These are phyloP conservation scores for Stenurella melanura DNA, from an alignment of 2,888 invertebrate species.

Conservation along the genomic window DNA sequence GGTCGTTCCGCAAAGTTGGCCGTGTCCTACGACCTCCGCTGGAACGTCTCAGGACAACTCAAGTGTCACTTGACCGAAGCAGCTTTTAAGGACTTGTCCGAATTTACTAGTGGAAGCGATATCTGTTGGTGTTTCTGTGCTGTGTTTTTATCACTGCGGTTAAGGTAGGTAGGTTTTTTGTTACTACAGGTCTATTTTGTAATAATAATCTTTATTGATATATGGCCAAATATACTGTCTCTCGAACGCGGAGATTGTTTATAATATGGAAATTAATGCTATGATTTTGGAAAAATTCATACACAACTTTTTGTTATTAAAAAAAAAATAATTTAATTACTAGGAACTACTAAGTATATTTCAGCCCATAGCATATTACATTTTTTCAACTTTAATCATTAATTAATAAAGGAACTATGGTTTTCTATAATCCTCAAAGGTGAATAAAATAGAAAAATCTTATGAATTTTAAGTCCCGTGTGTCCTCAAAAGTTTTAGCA, in stretches of 20 bases:
- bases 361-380: too few species aligned
- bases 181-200: neutral
- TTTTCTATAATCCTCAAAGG: too few species aligned
- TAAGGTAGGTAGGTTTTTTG: conserved; percentile 27
- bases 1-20: conserved; percentile 54
- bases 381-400: too few species aligned
- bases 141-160: neutral
- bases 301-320: too few species aligned
- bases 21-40: conserved; percentile 40
- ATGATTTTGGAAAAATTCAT: too few species aligned
- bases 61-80: conserved; percentile 14
- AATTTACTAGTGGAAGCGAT: neutral
- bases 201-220: neutral
- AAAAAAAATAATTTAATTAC: too few species aligned
- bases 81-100: conserved; percentile 2
- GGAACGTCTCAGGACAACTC: conserved; percentile 30
- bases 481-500: too few species aligned
- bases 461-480: too few species aligned
- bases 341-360: too few species aligned
- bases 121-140: conserved; percentile 20
- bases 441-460: too few species aligned
- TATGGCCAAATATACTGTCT: neutral
- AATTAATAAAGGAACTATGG: too few species aligned
- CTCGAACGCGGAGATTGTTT: neutral
- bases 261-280: neutral